Evolutionary conservation across 2,888 invertebrate species (phyloP).

Genomic region (Aporophyla lueneburgensis): DNA sequence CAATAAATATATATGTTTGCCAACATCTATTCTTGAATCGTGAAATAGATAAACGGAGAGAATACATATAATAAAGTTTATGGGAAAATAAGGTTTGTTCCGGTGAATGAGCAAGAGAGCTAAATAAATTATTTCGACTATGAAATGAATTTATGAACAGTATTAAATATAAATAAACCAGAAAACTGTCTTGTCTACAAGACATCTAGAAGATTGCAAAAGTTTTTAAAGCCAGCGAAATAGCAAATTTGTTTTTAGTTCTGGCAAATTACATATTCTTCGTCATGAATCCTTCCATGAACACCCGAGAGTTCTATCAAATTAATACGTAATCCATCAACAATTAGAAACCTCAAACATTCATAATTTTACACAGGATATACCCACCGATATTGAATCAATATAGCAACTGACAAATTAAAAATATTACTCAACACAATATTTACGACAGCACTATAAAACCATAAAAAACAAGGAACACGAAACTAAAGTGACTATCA

Average conservation of each 20-base stretch:
- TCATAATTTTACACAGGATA: conserved; percentile 6
- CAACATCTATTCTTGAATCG: not conserved
- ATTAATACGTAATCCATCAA: conserved; percentile 27
- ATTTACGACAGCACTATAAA: conserved; percentile 42
- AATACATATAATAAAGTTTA: not conserved
- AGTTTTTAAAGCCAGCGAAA: not conserved
- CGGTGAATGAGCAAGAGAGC: not conserved
- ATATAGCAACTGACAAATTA: conserved; percentile 12
- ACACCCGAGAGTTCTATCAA: conserved; percentile 4
- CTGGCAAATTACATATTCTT: not conserved
- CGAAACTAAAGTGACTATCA: conserved; percentile 36
- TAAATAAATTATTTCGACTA: not conserved
- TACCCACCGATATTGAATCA: not conserved
- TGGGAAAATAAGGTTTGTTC: not conserved
- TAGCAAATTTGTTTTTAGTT: not conserved
- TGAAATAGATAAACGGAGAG: not conserved
- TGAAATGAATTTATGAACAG: not conserved
- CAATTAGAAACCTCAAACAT: not conserved
- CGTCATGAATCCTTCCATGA: not conserved
- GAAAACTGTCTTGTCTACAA: not conserved
- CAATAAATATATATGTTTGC: conserved; percentile 6
- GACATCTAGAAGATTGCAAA: not conserved
- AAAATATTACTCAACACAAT: conserved; percentile 22
- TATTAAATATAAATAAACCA: not conserved
- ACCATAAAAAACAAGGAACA: conserved; percentile 27